A percentile compares a stretch with the other conserved stretches of the same genome.
Conservation (phyloP, 30 jellyfish, hydroid and myxozoan species). For the Morbakka virulenta region DNA sequence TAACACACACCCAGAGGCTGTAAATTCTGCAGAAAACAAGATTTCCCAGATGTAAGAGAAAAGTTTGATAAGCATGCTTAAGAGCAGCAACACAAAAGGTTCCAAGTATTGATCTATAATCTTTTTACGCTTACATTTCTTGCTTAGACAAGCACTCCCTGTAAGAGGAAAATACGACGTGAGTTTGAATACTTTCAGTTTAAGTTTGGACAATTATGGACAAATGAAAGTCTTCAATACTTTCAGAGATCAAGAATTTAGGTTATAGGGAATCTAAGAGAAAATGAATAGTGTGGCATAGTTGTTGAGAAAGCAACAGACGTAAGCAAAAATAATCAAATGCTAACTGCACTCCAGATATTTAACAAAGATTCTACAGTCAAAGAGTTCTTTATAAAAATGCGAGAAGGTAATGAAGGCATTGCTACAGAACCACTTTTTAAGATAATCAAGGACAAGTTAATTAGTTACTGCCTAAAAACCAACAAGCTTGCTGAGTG, state of each 20-base stretch:
- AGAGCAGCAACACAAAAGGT: conserved; percentile 22
- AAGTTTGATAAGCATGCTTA: conserved; percentile 21
- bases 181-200: too few relatives aligned
- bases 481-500: conserved; percentile 11
- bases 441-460: conserved; percentile 3
- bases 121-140: conserved; percentile 10
- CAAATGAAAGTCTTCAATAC: conserved; percentile 4
- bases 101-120: conserved; percentile 4
- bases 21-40: not conserved
- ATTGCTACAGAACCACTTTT: conserved; percentile 30
- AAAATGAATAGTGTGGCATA: not conserved
- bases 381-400: conserved; percentile 16
- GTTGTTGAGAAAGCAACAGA: conserved; percentile 19
- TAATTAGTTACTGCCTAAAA: conserved; percentile 14
- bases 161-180: not conserved
- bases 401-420: conserved; percentile 13
- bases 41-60: conserved; percentile 1
- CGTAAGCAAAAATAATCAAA: too few relatives aligned
- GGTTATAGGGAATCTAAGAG: conserved; percentile 18
- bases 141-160: conserved; percentile 13
- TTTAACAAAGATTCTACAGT: too few relatives aligned
- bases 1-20: conserved; percentile 11
- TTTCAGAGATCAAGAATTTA: conserved; percentile 1
- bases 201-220: conserved; percentile 6
- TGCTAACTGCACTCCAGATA: too few relatives aligned